Conservation (phyloP, 1,140 invertebrate species). For the Rhizoglyphus robini region DNA sequence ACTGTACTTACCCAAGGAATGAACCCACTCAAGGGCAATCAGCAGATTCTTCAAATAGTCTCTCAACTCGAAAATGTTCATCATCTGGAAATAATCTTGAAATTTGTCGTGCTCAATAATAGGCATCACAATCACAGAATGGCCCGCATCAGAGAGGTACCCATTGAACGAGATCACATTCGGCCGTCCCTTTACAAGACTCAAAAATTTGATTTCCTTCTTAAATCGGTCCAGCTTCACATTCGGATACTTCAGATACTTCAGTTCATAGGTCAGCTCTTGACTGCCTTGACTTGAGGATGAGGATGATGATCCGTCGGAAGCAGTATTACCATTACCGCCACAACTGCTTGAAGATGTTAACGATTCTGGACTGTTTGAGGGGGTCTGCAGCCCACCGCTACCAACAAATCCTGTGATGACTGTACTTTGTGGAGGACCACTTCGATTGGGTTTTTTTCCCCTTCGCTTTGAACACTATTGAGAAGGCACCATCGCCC, state of each 20-base stretch:
- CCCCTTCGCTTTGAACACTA: slow-evolving; percentile 26
- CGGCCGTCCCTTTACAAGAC: slow-evolving; percentile 46
- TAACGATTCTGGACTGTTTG: background rate
- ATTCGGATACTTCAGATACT: slow-evolving; percentile 29
- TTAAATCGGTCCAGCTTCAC: slow-evolving; percentile 27
- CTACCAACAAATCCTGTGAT: too few relatives aligned
- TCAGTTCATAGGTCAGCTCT: slow-evolving; percentile 26
- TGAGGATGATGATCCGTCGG: background rate
- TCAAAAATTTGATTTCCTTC: slow-evolving; percentile 27
- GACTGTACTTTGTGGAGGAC: background rate
- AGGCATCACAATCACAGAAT: slow-evolving; percentile 78
- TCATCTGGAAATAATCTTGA: slow-evolving; percentile 48
- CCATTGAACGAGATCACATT: slow-evolving; percentile 67
- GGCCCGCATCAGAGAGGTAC: slow-evolving; percentile 59
- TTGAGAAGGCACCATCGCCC: slow-evolving; percentile 28
- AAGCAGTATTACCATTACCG: too few relatives aligned
- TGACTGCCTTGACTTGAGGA: background rate
- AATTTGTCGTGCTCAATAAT: slow-evolving; percentile 68
- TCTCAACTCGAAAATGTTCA: slow-evolving; percentile 50
- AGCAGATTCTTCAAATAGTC: slow-evolving; percentile 69
- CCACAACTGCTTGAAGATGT: too few relatives aligned
- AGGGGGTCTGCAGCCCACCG: too few relatives aligned
- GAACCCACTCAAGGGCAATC: slow-evolving; percentile 59
- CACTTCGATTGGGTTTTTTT: background rate
- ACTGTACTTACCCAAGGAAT: too few relatives aligned